phyloP scores from a whole-genome alignment of 1,140 invertebrate genomes.

The Pseudobourletiella spinata region DNA sequence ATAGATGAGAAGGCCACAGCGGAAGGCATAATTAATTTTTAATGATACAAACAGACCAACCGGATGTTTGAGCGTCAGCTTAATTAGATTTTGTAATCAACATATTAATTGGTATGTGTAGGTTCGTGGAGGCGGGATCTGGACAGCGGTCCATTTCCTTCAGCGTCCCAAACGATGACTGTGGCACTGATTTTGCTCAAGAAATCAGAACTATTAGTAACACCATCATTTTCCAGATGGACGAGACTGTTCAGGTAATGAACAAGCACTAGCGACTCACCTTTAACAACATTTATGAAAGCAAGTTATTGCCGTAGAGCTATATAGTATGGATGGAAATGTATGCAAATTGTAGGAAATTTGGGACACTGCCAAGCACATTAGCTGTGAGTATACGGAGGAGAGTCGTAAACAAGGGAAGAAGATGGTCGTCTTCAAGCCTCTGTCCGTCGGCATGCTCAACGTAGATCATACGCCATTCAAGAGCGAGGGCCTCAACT shows the following conservation, averaged over 20 bases:
- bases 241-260: constrained; percentile 51
- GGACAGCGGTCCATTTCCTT: constrained; percentile 49
- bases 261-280: no score
- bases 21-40: not conserved
- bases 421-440: constrained; percentile 56
- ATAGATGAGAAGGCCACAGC: not conserved
- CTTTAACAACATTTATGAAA: no score
- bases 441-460: constrained; percentile 61
- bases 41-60: no score
- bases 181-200: constrained; percentile 47
- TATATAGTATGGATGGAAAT: no score
- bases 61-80: no score
- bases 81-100: no score
- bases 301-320: no score
- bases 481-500: constrained; percentile 52
- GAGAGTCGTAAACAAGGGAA: constrained; percentile 49
- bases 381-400: constrained; percentile 46
- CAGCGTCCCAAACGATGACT: constrained; percentile 52
- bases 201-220: constrained; percentile 53
- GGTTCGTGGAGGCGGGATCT: constrained; percentile 48
- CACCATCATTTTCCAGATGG: constrained; percentile 55
- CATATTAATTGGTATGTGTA: no score
- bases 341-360: no score
- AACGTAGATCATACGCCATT: constrained; percentile 57
- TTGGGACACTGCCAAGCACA: constrained; percentile 51